Evolutionary conservation across 1,140 invertebrate species (phyloP).

Genomic region (Wiebesia pumilae): DNA sequence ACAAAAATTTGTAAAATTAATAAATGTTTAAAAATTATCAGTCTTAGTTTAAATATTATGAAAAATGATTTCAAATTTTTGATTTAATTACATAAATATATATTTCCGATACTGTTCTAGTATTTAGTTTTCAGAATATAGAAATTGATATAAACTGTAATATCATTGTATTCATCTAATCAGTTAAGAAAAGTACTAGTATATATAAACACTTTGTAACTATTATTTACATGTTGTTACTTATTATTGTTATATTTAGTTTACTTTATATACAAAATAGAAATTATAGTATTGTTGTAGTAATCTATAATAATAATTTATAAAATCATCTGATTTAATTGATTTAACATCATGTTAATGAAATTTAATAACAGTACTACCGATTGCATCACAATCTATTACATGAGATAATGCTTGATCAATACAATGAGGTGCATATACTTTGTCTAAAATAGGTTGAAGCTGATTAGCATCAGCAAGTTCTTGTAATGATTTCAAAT

Average conservation of each 20-base stretch:
- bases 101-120: no score
- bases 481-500: conserved; percentile 74
- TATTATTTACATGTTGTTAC: conserved; percentile 13
- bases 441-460: conserved; percentile 79
- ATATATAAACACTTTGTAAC: not conserved
- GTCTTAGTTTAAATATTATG: no score
- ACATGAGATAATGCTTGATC: conserved; percentile 82
- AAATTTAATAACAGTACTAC: conserved; percentile 85
- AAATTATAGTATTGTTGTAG: not conserved
- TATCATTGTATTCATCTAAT: no score
- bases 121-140: no score
- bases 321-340: conserved; percentile 4
- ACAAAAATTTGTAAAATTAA: no score
- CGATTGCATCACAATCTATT: conserved; percentile 80
- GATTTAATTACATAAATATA: no score
- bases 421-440: conserved; percentile 82
- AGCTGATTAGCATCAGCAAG: conserved; percentile 77
- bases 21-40: no score
- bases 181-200: no score
- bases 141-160: no score
- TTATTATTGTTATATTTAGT: conserved; percentile 2
- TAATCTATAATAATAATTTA: not conserved
- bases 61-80: no score
- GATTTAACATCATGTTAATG: conserved; percentile 68
- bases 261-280: conserved; percentile 2